Base-by-base conservation (phyloP, 1,140 invertebrate genomes). In the Camponotus pennsylvanicus region DNA sequence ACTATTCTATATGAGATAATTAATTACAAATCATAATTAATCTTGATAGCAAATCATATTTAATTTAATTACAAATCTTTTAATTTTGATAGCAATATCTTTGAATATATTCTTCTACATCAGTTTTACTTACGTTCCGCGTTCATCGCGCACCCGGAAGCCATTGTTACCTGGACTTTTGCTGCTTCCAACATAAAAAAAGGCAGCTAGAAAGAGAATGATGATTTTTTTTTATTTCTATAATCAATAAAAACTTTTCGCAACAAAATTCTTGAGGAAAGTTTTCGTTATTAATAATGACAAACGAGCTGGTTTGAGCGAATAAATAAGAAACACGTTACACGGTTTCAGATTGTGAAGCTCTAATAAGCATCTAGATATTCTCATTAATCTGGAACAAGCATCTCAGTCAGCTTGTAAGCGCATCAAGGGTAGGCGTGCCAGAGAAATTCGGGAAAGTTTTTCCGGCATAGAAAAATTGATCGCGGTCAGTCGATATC, bases 151-250 rank as follows among this genome's bases (percentile, higher is more conserved):
- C 77, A 99, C 95, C 70, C 97, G 96, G 88, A 97, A 96, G 18
- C 98, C 98, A 45, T 97, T 97, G 45, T 95, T 95, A 66, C 96
- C 96, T 0, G 97, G 96, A 34, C 95, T 93, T 91, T 97, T 96
- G 2, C 96, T 96, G 73, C 96, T 97, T 61, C 98, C 98, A 77
- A 97, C 98, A 95, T 98, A 98, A 95, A 98, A 98, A 92, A 97
- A 98, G 5, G 98, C 98, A 84, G 98, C 98, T 98, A 95, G 75
- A 95, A 52, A 18, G 15, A 96, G 91, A 88, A 90, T 18, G 15
- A 4, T 15, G 11, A 15, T 18, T 21, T 13, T 40, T 40, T 57
- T 34, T 40, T n/a, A 3, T 76, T 61, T n/a, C 4, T 32, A 40
- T 55, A 27, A 40, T 75, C 21, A 9, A 18, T 15, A 13, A 63